Conservation (phyloP, 2,113 vertebrate genomes). For the Fregata magnificens region DNA sequence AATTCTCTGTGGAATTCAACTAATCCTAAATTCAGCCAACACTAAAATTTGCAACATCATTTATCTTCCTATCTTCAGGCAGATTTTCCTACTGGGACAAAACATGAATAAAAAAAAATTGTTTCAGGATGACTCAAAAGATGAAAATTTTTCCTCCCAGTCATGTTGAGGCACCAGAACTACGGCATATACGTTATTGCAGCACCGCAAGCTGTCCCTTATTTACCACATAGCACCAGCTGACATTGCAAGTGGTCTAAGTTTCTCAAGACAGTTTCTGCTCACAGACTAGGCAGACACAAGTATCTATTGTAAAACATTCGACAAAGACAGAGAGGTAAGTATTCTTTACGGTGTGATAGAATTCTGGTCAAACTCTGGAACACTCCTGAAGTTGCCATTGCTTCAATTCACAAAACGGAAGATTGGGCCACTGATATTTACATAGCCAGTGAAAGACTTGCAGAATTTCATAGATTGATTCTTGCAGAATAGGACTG, state of each 20-base stretch:
- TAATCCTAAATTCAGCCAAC: neutral
- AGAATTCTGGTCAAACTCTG: neutral
- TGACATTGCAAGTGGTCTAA: neutral
- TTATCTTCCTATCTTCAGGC: neutral
- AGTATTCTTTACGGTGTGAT: neutral
- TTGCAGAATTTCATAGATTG: neutral
- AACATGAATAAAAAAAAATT: neutral
- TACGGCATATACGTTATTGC: fast-evolving
- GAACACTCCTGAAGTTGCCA: neutral
- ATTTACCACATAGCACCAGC: neutral
- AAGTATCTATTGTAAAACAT: neutral
- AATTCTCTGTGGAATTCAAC: neutral
- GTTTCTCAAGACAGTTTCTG: neutral
- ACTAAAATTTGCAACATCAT: neutral
- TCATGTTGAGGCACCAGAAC: neutral
- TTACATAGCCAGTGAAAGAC: neutral
- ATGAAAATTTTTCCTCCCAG: neutral
- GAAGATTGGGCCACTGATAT: neutral
- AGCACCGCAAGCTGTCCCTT: neutral
- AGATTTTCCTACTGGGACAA: neutral
- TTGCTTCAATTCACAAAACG: neutral
- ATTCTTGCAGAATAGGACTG: neutral
- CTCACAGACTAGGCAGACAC: neutral
- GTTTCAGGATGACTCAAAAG: neutral
- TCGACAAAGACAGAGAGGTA: neutral